Evolutionary conservation across 2,113 vertebrate genomes (phyloP), one percentile per base, ranked within the genome.

Genomic region (Thunnus thynnus): DNA sequence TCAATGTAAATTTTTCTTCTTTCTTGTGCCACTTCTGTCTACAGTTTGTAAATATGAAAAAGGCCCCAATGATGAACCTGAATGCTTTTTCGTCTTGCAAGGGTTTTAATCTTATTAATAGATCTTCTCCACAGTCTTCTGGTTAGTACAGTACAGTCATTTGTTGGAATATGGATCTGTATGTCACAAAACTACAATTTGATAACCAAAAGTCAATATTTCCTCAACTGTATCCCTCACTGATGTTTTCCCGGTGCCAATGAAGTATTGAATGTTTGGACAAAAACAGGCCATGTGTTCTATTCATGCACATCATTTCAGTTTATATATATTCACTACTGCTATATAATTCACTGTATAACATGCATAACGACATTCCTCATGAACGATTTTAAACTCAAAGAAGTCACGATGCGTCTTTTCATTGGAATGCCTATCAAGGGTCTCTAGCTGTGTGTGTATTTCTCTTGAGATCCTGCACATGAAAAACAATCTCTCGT

Each of bases 191-290:
- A 50, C 65, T 50, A 36, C 48, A 78, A 54, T 60, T 77, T 69
- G 50, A n/a, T 77, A 82, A 86, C 52, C 27, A 66, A 0, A 58
- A 17, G 25, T 78, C 27, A 61, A 46, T 55, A 76, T 79, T 80
- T 84, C 54, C 48, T 71, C 67, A 62, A 1, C 57, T 57, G n/a
- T 47, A 48, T 72, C 66, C 18, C 22, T 46, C n/a, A 41, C 27
- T 69, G 5, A 41, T 48, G 18, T 77, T 78, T 86, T 86, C 58
- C 71, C 41, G 51, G 78, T 90, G 87, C 90, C 91, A 88, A 84
- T 85, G 22, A 88, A 86, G 66, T 81, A 72, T 74, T 86, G 78
- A 84, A 82, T 73, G 60, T 83, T 83, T 73, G 52, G 30, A 85
- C 48, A 68, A 30, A 56, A 67, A 17, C 57, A 65, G 30, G 27